phyloP scores from a whole-genome alignment of 2,113 vertebrate species.

The Rhizomys pruinosus region DNA sequence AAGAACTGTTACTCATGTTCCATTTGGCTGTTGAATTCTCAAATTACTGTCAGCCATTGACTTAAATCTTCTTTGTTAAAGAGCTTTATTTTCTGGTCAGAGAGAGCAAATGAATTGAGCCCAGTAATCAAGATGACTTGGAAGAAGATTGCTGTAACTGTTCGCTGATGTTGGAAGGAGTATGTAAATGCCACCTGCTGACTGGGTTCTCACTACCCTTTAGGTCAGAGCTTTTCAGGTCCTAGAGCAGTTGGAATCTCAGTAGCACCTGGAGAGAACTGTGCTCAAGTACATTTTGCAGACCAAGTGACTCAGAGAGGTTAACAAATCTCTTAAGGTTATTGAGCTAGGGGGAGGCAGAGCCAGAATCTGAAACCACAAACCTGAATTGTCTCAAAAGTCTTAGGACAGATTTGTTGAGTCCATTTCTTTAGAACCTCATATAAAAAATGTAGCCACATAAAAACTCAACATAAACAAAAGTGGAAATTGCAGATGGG shows the following conservation, averaged over 20 bases:
- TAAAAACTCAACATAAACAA: not conserved
- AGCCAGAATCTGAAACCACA: not conserved
- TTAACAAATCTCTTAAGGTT: not conserved
- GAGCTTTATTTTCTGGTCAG: constrained; percentile 22
- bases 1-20: not conserved
- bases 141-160: constrained; percentile 28
- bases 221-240: not conserved
- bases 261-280: not conserved
- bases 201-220: not conserved
- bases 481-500: not conserved
- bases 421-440: not conserved
- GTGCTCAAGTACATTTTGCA: not conserved
- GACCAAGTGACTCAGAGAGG: not conserved
- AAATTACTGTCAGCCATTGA: not conserved
- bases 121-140: constrained; percentile 43
- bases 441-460: not conserved
- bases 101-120: constrained; percentile 42
- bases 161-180: not conserved
- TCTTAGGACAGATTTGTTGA: not conserved
- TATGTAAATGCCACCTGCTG: not conserved
- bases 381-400: not conserved
- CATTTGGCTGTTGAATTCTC: constrained; percentile 26
- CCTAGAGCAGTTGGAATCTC: not conserved
- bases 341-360: not conserved
- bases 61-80: constrained; percentile 38